Conservation (phyloP, 2,113 vertebrate species). For the Grus americana region DNA sequence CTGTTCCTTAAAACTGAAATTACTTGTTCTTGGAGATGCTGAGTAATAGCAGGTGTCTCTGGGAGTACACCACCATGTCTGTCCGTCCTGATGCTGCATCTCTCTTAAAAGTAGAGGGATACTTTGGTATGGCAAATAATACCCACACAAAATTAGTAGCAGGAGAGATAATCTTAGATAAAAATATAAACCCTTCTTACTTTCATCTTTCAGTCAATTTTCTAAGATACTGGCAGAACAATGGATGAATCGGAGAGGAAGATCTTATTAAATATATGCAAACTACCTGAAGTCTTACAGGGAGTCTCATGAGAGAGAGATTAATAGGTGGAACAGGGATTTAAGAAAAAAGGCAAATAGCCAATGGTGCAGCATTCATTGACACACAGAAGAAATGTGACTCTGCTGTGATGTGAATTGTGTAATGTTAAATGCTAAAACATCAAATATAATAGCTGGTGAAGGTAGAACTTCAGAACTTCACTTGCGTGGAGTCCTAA, state of each 20-base stretch:
- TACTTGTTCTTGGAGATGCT: not conserved
- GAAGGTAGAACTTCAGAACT: not conserved
- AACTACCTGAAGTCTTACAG: not conserved
- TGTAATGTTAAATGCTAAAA: not conserved
- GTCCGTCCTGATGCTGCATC: not conserved
- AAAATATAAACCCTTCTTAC: not conserved
- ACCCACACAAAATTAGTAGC: not conserved
- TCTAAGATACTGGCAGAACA: not conserved
- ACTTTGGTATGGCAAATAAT: not conserved
- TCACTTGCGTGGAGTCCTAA: not conserved
- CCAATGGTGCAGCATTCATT: not conserved
- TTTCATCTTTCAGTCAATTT: not conserved
- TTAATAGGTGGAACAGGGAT: not conserved
- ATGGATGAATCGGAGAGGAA: not conserved
- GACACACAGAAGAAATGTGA: rapidly evolving
- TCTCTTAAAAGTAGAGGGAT: not conserved
- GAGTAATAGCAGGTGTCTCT: not conserved
- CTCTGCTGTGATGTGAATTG: too few species aligned
- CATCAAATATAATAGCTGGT: not conserved
- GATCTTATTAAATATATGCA: not conserved
- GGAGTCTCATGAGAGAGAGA: not conserved
- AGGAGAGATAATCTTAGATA: not conserved
- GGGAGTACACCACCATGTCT: not conserved
- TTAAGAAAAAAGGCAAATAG: not conserved
- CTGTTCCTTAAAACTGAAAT: not conserved